These are phyloP conservation scores for Pituophis catenifer DNA, from an alignment of 2,113 vertebrate genomes.

Conservation along the genomic window DNA sequence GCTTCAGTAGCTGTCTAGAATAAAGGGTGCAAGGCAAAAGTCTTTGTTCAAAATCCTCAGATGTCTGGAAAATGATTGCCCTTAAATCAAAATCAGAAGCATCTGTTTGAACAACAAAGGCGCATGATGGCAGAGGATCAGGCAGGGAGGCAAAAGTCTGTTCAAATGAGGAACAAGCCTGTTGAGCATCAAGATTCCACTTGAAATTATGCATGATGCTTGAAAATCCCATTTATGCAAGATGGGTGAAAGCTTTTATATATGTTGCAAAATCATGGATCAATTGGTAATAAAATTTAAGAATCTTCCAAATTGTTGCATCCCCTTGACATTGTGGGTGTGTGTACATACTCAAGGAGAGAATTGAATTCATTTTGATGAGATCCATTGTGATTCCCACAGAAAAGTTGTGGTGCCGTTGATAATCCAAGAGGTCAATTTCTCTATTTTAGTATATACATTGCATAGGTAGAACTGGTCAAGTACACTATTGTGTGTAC, in stretches of 20 bases:
- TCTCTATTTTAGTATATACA: neutral
- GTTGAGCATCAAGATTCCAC: neutral
- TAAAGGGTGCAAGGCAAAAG: neutral
- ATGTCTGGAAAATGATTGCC: neutral
- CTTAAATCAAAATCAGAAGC: neutral
- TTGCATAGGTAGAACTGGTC: neutral
- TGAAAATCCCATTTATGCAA: neutral
- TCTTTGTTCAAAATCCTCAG: neutral
- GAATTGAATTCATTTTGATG: neutral
- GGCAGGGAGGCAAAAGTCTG: neutral
- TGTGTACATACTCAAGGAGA: neutral
- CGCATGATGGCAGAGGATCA: neutral
- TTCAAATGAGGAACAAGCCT: neutral
- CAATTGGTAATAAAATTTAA: neutral
- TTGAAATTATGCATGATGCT: neutral
- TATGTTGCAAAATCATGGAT: neutral
- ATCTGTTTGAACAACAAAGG: neutral
- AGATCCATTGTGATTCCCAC: neutral
- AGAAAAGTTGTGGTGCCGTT: neutral
- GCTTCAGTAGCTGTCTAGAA: neutral
- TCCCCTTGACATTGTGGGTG: neutral
- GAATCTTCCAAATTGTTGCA: neutral
- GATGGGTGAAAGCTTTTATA: neutral
- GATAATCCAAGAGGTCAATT: neutral
- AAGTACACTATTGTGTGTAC: neutral